These are phyloP conservation scores for Orussus abietinus DNA, from an alignment of 1,140 invertebrate species.

Conservation along the genomic window DNA sequence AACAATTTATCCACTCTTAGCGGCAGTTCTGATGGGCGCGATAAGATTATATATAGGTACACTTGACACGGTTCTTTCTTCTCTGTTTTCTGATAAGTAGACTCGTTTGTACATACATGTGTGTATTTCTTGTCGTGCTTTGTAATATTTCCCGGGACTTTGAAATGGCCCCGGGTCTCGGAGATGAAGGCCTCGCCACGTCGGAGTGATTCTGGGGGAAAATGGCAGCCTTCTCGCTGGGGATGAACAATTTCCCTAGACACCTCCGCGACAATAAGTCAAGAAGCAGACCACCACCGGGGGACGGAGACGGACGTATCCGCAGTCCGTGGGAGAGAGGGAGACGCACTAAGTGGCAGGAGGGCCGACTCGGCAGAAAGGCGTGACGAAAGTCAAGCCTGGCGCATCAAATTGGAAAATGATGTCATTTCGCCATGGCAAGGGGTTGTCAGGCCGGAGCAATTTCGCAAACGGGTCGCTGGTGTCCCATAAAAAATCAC, in stretches of 20 bases:
- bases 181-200: too few species aligned
- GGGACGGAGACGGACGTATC: background rate
- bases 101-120: too few species aligned
- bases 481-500: constrained; percentile 4
- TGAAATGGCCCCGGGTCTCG: too few species aligned
- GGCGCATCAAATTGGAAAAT: constrained; percentile 21
- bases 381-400: constrained; percentile 13
- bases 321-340: background rate
- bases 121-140: too few species aligned
- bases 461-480: constrained; percentile 12
- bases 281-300: background rate
- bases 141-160: too few species aligned
- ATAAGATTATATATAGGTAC: too few species aligned
- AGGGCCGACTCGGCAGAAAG: constrained; percentile 1
- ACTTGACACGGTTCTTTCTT: too few species aligned
- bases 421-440: constrained; percentile 18
- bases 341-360: background rate
- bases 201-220: too few species aligned
- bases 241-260: too few species aligned
- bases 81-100: too few species aligned
- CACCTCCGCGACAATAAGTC: background rate
- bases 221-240: background rate
- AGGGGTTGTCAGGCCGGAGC: background rate
- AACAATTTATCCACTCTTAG: too few species aligned
- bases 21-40: too few species aligned